Evolutionary conservation across 2,797 vertebrate species (phyloP), one percentile per base, ranked within the genome.

Genomic region (Austrolebias charrua): DNA sequence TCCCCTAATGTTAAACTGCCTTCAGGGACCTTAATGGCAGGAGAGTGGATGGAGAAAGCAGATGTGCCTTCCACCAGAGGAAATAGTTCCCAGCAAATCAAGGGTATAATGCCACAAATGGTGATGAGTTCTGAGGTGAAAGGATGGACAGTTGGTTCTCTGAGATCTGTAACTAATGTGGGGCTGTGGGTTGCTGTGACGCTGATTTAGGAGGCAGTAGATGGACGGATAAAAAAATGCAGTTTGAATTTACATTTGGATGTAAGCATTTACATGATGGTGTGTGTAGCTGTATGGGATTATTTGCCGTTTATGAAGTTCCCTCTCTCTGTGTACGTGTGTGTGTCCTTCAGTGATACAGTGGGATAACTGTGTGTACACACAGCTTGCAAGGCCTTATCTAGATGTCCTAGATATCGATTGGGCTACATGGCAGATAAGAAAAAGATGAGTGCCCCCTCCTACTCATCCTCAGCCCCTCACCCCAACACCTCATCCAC

Each of bases 321-420:
- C 10, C 12, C 10, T 55, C 31, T 60, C 44, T 66, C 60, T 2
- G 49, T 68, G 35, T 57, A 48, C 55, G 18, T 59, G 43, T 67
- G 49, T 73, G 66, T 69, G 64, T 70, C 71, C 69, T 82, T 81
- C 57, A 54, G 71, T 70, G 52, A 28, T 69, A 79, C 72, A 55
- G 54, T 71, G 61, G 83, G 74, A 79, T 73, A 72, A 75, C 75
- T 57, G 71, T 80, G 83, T 87, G 86, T 81, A 73, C 81, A 80
- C 78, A 73, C 71, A 77, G 75, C 79, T 86, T 78, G 71, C 78
- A 12, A 78, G 69, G 71, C 73, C 88, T 92, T 92, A 91, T 91
- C 89, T 87, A 74, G 89, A 92, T 92, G 90, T 92, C 88, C 88
- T 89, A 87, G 81, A 87, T 91, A 92, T 92, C 78, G 87, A 91